These are phyloP conservation scores for Scomber scombrus DNA, from an alignment of 2,113 vertebrate genomes.

Conservation along the genomic window DNA sequence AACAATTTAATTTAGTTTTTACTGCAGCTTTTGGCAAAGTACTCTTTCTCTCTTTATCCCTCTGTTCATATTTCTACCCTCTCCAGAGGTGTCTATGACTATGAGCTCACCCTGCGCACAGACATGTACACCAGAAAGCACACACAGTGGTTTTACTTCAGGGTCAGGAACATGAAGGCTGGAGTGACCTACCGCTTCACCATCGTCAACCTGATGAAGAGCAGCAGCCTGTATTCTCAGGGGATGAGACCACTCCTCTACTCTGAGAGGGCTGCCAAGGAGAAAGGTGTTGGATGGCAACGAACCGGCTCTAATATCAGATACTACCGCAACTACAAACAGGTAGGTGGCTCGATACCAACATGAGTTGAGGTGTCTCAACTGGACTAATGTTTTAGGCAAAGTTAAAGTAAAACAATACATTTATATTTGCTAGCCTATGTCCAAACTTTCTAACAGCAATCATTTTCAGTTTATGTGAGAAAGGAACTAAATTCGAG, in stretches of 20 bases:
- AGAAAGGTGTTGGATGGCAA: conserved; percentile 86
- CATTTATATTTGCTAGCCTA: background rate
- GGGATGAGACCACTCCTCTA: conserved; percentile 93
- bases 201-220: conserved; percentile 92
- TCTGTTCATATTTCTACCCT: background rate
- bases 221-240: conserved; percentile 88
- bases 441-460: background rate
- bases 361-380: no score
- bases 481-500: background rate
- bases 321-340: conserved; percentile 83
- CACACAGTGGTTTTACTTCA: conserved; percentile 98
- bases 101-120: conserved; percentile 89
- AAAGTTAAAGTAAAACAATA: background rate
- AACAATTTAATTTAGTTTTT: background rate
- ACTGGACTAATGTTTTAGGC: no score
- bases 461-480: background rate
- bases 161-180: conserved; percentile 89
- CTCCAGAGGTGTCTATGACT: conserved; percentile 87
- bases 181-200: conserved; percentile 90
- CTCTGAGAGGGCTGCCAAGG: conserved; percentile 87
- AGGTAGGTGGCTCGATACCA: conserved; percentile 37
- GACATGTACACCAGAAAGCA: conserved; percentile 94
- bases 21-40: background rate
- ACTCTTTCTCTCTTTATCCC: background rate
- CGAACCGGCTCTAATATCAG: conserved; percentile 83